Evolutionary conservation across 2,797 vertebrate genomes (phyloP), one percentile per base, ranked within the genome.

Genomic region (Catharus ustulatus): DNA sequence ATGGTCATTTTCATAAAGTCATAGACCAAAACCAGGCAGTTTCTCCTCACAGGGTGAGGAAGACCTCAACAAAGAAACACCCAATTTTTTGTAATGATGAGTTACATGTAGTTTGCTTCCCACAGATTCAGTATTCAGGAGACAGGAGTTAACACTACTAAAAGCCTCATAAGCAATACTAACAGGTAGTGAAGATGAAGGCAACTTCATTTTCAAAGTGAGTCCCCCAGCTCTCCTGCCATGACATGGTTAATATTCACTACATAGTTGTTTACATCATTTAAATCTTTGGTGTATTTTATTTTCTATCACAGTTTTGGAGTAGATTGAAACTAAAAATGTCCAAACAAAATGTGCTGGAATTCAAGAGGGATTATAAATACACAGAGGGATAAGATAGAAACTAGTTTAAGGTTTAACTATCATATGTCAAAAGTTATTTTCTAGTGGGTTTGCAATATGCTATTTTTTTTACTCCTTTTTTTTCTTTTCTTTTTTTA

Each of bases 321-420:
- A 89, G 66, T 42, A 48, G 55, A 71, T 67, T 84, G 55, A 87
- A 89, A 87, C 51, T 76, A 46, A 97, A 96, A 93, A 87, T 59
- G 92, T 88, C 92, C 95, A 95, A 94, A 91, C 92, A 90, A 90
- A 97, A 87, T 49, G 80, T 61, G 36, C 81, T 84, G 81, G 81
- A 91, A 88, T 78, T 84, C 88, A 92, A 89, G 94, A 85, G 90
- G 68, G 78, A 46, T 85, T 89, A 87, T 89, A 97, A 97, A 96
- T 96, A 96, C 66, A 89, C 30, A 93, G 83, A 54, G 46, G 63
- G 42, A 84, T 79, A 81, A 92, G 54, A 90, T 42, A 89, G 68
- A 27, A 54, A 57, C 69, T 87, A 29, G 81, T 67, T 89, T 94
- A 76, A 94, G 84, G 76, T 92, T 89, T 94, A 95, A 87, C 90